Evolutionary conservation across 2,888 invertebrate species (phyloP).

Genomic region (Drosophila vallismaia): DNA sequence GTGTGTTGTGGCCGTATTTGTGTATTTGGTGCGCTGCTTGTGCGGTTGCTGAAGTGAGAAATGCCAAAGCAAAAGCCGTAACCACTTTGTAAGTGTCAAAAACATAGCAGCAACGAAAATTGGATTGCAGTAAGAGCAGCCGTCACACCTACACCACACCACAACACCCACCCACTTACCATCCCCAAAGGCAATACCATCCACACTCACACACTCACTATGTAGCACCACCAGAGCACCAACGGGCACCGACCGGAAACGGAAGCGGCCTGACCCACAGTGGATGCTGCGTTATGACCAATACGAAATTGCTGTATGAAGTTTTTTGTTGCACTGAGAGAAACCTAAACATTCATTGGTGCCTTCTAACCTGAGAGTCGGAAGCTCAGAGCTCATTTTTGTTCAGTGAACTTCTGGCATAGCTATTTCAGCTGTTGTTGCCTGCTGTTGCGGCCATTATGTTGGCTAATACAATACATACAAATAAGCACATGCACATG

Average conservation of each 20-base stretch:
- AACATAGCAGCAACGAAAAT: slow-evolving; percentile 75
- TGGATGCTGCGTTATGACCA: slow-evolving; percentile 68
- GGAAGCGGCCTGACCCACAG: slow-evolving; percentile 52
- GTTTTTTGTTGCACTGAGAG: slow-evolving; percentile 22
- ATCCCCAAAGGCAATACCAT: neutral
- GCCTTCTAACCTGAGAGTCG: no score
- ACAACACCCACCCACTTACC: slow-evolving; percentile 1
- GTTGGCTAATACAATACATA: slow-evolving; percentile 78
- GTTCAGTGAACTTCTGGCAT: slow-evolving; percentile 12
- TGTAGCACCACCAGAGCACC: slow-evolving; percentile 2
- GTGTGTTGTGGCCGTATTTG: slow-evolving; percentile 13
- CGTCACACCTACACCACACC: slow-evolving; percentile 18
- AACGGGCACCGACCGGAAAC: slow-evolving; percentile 53
- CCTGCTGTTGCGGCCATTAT: slow-evolving; percentile 62
- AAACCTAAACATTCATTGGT: neutral
- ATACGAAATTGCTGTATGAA: slow-evolving; percentile 48
- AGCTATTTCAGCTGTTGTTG: slow-evolving; percentile 31
- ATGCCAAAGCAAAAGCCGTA: slow-evolving; percentile 78
- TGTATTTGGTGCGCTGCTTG: slow-evolving; percentile 43
- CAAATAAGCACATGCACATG: slow-evolving; percentile 70
- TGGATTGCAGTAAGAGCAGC: slow-evolving; percentile 63
- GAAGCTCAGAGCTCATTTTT: neutral
- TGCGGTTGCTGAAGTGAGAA: slow-evolving; percentile 76
- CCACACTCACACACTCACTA: neutral
- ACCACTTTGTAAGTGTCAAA: slow-evolving; percentile 77